Percentiles rank a stretch among this genome's conserved stretches.
Conservation (phyloP, 2,797 vertebrate genomes). For the Pseudomugil gertrudae region DNA sequence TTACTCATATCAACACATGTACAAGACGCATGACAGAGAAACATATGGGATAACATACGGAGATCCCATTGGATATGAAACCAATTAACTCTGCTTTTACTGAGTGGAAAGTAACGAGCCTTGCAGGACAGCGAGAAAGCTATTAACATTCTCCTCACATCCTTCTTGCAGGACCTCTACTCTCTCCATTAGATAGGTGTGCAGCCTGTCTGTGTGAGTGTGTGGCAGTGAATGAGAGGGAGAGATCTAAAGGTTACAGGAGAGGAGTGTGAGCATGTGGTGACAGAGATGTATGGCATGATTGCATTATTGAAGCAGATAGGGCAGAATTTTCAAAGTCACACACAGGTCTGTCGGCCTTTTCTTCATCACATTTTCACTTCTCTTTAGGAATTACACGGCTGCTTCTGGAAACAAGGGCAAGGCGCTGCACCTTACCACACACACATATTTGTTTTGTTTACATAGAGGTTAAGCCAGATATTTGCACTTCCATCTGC, state of each 20-base stretch:
- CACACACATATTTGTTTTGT: background rate
- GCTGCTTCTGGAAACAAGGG: conserved; percentile 1
- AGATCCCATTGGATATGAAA: conserved; percentile 55
- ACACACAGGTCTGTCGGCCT: conserved; percentile 44
- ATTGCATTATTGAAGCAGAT: conserved; percentile 73
- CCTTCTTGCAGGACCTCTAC: conserved; percentile 78
- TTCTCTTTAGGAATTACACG: background rate
- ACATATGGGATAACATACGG: conserved; percentile 47
- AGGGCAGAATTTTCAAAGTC: conserved; percentile 76
- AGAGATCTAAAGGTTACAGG: conserved; percentile 61
- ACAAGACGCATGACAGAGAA: conserved; percentile 21
- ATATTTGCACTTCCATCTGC: conserved; percentile 25
- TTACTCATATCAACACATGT: too few relatives aligned
- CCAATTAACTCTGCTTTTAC: conserved; percentile 63
- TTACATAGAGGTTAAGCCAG: background rate
- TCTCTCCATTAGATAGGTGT: conserved; percentile 75
- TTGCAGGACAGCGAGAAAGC: conserved; percentile 71
- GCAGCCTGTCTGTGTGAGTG: conserved; percentile 43
- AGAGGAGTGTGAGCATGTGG: conserved; percentile 71
- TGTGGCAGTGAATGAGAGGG: conserved; percentile 35
- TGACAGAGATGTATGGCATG: conserved; percentile 80
- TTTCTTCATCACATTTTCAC: conserved; percentile 23
- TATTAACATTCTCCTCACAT: conserved; percentile 84
- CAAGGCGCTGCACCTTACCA: background rate
- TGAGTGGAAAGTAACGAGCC: conserved; percentile 63